Base-by-base conservation (phyloP, 2,888 invertebrate genomes). In the Caenorhabditis sp. region DNA sequence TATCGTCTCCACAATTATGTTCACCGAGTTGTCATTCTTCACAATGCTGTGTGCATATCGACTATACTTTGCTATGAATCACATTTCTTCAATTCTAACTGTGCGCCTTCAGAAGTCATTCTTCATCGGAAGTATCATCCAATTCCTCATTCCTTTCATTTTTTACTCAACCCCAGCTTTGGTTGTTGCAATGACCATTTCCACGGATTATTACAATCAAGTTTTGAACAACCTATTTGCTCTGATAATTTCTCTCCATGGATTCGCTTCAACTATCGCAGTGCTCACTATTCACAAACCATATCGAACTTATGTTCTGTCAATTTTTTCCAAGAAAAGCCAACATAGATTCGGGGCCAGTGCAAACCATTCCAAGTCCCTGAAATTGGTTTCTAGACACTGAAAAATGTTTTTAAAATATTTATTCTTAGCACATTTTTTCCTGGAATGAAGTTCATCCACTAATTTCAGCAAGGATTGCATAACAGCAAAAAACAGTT, bases 131-230 rank as follows among this genome's bases (percentile, higher is more conserved):
- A 63, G 22, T 8, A 22, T 63, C 22, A 24, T 41, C 14, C 61
- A 63, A 24, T 19, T 63, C 1, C n/a, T 24, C 10, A 41, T 63
- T 41, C 61, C 61, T 35, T 63, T 63, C 14, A 24, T 63, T 22
- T 63, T 63, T 14, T 63, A 41, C 16, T 31, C 41, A 19, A 63
- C 38, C 8, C 61, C 61, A 14, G 8, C 28, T 2, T 59, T 41
- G 19, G 7, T 41, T 14, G 24, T 41, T 8, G 38, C 22, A 8
- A 24, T 22, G 2, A 14, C 41, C 2, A 22, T 63, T 24, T 41
- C 22, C 3, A 19, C 44, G 16, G 41, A 63, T 22, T 24, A 38
- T 2, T 63, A 63, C 41, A 41, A 63, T 14, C 61, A 63, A 24
- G 41, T 24, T 2, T 8, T 63, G 14, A 63, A 63, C 14, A 63